Evolutionary conservation across 2,888 invertebrate species (phyloP).

Genomic region (Argyresthia goedartella): DNA sequence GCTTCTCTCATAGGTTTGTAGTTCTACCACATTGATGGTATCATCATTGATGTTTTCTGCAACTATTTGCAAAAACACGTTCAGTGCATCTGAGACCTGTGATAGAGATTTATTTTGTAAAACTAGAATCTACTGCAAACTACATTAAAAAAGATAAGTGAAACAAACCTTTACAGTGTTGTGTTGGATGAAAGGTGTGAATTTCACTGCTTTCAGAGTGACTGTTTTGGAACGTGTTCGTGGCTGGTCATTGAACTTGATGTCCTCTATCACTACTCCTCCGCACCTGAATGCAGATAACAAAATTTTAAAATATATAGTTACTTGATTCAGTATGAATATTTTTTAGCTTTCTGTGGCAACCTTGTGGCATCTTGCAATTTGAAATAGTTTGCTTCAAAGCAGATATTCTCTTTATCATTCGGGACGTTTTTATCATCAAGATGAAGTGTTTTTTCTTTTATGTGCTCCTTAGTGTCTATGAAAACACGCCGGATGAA

Average conservation of each 20-base stretch:
- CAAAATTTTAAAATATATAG: too few relatives aligned
- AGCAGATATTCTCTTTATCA: background rate
- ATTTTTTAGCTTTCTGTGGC: background rate
- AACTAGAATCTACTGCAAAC: background rate
- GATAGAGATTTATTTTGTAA: background rate
- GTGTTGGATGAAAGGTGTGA: background rate
- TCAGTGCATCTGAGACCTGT: background rate
- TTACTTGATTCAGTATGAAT: too few relatives aligned
- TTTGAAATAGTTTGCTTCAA: background rate
- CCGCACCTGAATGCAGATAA: conserved; percentile 1
- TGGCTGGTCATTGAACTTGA: background rate
- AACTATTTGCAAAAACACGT: conserved; percentile 3
- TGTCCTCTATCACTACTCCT: background rate
- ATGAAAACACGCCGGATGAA: background rate
- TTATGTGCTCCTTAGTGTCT: background rate
- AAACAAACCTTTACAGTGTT: background rate
- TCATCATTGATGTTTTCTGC: background rate
- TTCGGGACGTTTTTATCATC: background rate
- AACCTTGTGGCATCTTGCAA: background rate
- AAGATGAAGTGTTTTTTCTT: too few relatives aligned
- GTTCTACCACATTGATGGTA: background rate
- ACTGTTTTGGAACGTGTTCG: background rate
- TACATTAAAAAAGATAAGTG: too few relatives aligned
- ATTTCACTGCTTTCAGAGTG: background rate
- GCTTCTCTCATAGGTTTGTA: background rate